Conservation (phyloP, 2,113 vertebrate genomes). For the Rhinogobius similis region DNA sequence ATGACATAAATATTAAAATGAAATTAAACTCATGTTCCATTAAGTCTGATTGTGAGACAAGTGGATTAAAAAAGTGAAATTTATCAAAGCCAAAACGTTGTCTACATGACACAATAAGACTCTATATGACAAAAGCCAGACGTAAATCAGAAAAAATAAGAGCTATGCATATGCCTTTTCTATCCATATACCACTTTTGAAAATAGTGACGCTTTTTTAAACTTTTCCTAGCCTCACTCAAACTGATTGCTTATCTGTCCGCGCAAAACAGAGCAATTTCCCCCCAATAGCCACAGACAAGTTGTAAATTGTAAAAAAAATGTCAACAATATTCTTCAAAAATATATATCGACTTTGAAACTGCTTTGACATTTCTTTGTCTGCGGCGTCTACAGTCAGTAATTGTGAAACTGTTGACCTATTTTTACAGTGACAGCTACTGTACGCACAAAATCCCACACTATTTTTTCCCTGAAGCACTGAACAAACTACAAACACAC, state of each 20-base stretch:
- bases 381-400: not conserved
- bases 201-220: no score
- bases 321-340: not conserved
- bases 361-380: conserved; percentile 9
- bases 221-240: conserved; percentile 3
- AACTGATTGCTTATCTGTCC: conserved; percentile 6
- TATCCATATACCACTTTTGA: not conserved
- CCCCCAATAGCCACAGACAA: conserved; percentile 13
- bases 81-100: no score
- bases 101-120: no score
- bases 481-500: not conserved
- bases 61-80: no score
- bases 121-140: no score
- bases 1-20: no score
- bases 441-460: not conserved
- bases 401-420: conserved; percentile 45
- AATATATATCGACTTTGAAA: not conserved
- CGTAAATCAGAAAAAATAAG: no score
- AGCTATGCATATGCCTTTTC: not conserved
- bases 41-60: no score
- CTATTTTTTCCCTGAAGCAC: not conserved
- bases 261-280: not conserved
- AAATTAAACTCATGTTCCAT: no score
- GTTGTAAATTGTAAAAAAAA: conserved; percentile 19
- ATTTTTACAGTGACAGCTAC: conserved; percentile 23